Conservation (phyloP, 1,140 invertebrate genomes). For the Drosophila arizonae region DNA sequence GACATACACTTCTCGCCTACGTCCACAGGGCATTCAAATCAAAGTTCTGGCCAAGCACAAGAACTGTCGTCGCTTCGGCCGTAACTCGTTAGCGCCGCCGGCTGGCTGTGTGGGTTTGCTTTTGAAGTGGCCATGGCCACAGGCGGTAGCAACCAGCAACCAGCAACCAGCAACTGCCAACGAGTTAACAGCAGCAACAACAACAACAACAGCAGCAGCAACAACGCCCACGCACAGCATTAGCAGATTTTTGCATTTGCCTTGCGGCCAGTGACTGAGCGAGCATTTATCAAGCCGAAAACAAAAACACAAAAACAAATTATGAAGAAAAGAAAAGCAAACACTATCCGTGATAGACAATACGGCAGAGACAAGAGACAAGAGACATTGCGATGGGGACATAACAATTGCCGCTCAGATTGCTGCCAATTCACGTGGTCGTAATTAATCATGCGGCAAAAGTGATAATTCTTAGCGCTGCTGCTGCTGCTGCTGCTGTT, state of each 20-base stretch:
- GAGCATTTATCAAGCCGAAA: constrained; percentile 52
- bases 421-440: constrained; percentile 33
- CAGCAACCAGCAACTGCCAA: constrained; percentile 1
- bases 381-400: background rate
- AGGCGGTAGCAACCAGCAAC: constrained; percentile 13
- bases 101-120: constrained; percentile 47
- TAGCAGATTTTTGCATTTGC: constrained; percentile 22
- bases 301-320: background rate
- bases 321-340: background rate
- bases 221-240: constrained; percentile 23
- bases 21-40: constrained; percentile 10
- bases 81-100: constrained; percentile 42
- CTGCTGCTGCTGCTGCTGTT: constrained; percentile 7
- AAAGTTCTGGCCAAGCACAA: constrained; percentile 48
- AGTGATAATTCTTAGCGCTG: constrained; percentile 35
- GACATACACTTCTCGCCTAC: background rate
- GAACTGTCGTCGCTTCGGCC: constrained; percentile 24
- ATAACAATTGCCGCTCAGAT: constrained; percentile 24
- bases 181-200: background rate
- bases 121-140: constrained; percentile 63
- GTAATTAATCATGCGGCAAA: constrained; percentile 35
- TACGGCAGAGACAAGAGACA: background rate
- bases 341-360: constrained; percentile 24
- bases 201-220: constrained; percentile 12
- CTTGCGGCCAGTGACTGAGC: background rate